These are phyloP conservation scores for Rousettus leschenaultii DNA, from an alignment of 2,113 vertebrate genomes.

Conservation along the genomic window DNA sequence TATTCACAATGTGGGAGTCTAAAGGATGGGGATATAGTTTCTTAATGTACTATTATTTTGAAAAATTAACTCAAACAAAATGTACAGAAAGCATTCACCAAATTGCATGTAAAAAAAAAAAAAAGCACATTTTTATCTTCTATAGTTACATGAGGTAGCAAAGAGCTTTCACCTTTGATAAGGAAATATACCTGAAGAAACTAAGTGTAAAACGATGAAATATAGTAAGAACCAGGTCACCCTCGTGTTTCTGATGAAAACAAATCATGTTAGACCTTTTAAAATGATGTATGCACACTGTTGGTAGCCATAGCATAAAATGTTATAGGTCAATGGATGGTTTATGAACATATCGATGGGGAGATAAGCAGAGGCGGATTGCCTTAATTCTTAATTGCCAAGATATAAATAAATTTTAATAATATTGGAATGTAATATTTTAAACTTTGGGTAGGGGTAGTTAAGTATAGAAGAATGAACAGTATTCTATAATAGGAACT, in stretches of 20 bases:
- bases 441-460: not conserved
- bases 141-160: not conserved
- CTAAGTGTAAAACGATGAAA: not conserved
- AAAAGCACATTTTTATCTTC: not conserved
- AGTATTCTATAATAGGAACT: not conserved
- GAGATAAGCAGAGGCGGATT: not conserved
- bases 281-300: not conserved
- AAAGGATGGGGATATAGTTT: not conserved
- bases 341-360: not conserved
- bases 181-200: not conserved
- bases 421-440: not conserved
- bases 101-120: not conserved
- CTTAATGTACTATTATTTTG: not conserved
- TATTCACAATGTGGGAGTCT: not conserved
- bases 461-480: not conserved
- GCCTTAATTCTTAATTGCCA: not conserved
- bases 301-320: not conserved
- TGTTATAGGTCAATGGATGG: not conserved
- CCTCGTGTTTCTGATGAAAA: not conserved
- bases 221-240: not conserved
- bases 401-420: slow-evolving; percentile 5
- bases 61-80: slow-evolving; percentile 3
- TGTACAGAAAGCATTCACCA: not conserved
- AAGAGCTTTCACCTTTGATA: not conserved
- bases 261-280: not conserved